A percentile compares a stretch with the other conserved stretches of the same genome.
phyloP scores from a whole-genome alignment of 2,113 vertebrate genomes.

The mouse (Mus musculus) region GRCm39 chr3:155188501-155189000 shows the following conservation, averaged over 20 bases:
- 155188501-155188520: not conserved
- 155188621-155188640: not conserved
- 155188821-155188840: not conserved
- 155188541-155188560: not conserved
- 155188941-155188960: not conserved
- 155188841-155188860: not conserved
- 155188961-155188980: not conserved
- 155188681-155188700: not conserved
- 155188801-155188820: not conserved
- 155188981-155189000: not conserved
- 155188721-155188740: not conserved
- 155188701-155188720: not conserved
- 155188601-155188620: not conserved
- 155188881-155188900: not conserved
- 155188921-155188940: not conserved
- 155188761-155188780: not conserved
- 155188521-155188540: not conserved
- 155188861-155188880: not conserved
- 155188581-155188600: not conserved
- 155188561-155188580: no score
- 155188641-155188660: not conserved
- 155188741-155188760: not conserved
- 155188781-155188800: not conserved
- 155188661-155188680: not conserved
- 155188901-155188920: slow-evolving; percentile 10